Percentiles rank a stretch among this genome's conserved stretches.
Conservation (phyloP, 2,888 invertebrate genomes). For the Leptopilina drosophilae region DNA sequence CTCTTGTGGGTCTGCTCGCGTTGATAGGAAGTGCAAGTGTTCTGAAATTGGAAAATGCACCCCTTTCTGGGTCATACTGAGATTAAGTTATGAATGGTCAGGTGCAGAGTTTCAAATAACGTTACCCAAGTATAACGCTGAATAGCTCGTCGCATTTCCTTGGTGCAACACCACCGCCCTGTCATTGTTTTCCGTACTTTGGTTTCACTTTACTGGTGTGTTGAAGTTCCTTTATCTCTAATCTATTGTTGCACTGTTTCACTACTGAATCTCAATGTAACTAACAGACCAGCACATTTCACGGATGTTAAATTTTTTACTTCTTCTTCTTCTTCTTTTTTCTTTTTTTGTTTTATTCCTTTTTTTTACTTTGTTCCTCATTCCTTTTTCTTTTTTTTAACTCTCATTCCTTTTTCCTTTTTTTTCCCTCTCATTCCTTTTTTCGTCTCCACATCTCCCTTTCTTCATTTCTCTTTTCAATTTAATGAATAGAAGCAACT, state of each 20-base stretch:
- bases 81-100: conserved; percentile 39
- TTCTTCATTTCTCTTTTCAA: neutral
- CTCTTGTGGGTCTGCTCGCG: conserved; percentile 13
- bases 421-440: neutral
- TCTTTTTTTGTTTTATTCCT: no score
- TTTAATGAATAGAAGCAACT: neutral
- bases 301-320: neutral
- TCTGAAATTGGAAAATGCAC: conserved; percentile 20
- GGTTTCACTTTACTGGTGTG: conserved; percentile 26
- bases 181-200: conserved; percentile 32
- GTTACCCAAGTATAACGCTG: conserved; percentile 11
- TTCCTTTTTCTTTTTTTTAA: no score
- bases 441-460: neutral
- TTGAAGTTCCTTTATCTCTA: conserved; percentile 36
- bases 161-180: conserved; percentile 6
- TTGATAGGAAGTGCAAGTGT: conserved; percentile 38
- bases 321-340: neutral
- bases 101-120: conserved; percentile 30
- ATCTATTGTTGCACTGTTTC: conserved; percentile 28
- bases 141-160: conserved; percentile 30
- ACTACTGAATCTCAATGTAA: conserved; percentile 31
- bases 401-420: no score
- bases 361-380: neutral
- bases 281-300: conserved; percentile 9
- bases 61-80: conserved; percentile 27